Conservation (phyloP, 2,797 vertebrate genomes). For the Sphenopsis melanotis region DNA sequence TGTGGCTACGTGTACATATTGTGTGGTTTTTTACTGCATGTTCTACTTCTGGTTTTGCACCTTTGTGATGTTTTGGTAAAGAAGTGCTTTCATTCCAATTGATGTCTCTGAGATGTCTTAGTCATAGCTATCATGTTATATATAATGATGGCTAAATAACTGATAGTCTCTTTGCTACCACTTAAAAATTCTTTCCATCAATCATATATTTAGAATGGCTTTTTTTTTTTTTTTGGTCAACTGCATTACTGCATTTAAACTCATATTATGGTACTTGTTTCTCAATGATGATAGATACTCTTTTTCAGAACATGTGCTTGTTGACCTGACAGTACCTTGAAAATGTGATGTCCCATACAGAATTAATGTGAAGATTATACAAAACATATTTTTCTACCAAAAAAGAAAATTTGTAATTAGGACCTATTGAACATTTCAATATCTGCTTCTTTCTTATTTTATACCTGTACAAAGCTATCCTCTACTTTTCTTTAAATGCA, state of each 20-base stretch:
- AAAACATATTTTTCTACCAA: not conserved
- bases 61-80: not conserved
- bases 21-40: not conserved
- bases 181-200: not conserved
- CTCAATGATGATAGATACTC: not conserved
- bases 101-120: not conserved
- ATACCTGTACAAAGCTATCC: not conserved
- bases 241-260: not conserved
- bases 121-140: not conserved
- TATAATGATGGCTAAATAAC: not conserved
- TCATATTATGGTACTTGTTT: not conserved
- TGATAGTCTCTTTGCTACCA: not conserved
- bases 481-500: constrained; percentile 11
- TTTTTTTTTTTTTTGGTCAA: not conserved
- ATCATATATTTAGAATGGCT: not conserved
- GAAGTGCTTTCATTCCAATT: not conserved
- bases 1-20: fast-evolving
- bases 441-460: not conserved
- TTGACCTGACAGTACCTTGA: not conserved
- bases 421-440: not conserved
- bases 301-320: not conserved
- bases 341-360: not conserved
- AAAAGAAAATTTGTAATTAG: not conserved
- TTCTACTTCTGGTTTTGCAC: not conserved
- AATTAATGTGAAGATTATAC: not conserved